phyloP scores from a whole-genome alignment of 2,888 invertebrate genomes.

The Conus canariensis region DNA sequence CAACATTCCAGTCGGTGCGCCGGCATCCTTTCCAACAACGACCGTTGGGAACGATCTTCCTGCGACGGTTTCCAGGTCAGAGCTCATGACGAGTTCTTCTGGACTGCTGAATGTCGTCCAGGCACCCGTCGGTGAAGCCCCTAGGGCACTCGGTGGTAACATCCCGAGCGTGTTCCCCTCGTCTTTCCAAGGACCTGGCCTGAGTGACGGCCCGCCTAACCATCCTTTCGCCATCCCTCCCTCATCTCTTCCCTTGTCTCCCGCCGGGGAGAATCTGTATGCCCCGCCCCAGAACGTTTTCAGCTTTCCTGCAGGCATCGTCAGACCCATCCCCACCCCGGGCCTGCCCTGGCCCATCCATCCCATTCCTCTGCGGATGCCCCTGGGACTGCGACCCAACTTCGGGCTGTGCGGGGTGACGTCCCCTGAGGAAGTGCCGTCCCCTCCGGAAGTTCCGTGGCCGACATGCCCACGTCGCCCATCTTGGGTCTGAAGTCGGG shows the following conservation, averaged over 20 bases:
- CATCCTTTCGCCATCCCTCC: constrained; percentile 23
- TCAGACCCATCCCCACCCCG: constrained; percentile 2
- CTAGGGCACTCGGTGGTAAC: not conserved
- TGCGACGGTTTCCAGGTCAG: not conserved
- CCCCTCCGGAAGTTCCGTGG: constrained; percentile 29
- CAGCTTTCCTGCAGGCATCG: not conserved
- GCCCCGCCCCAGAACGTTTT: not conserved
- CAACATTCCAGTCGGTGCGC: not conserved
- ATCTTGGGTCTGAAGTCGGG: constrained; percentile 31
- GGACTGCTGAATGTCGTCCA: not conserved
- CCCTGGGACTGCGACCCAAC: constrained; percentile 10
- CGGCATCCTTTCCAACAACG: not conserved
- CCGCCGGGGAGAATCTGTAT: not conserved
- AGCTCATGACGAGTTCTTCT: not conserved
- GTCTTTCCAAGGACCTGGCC: not conserved
- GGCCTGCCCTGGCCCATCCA: constrained; percentile 39
- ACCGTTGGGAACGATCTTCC: not conserved
- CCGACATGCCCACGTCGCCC: constrained; percentile 41
- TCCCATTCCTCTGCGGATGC: constrained; percentile 31
- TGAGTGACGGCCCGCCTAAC: not conserved
- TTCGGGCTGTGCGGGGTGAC: constrained; percentile 29
- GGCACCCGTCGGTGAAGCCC: not conserved
- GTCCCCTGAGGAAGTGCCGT: constrained; percentile 38
- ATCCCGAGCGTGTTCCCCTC: not conserved
- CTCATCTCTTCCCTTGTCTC: constrained; percentile 7